phyloP scores from a whole-genome alignment of 1,140 invertebrate species.

The Saxidomus purpurata region DNA sequence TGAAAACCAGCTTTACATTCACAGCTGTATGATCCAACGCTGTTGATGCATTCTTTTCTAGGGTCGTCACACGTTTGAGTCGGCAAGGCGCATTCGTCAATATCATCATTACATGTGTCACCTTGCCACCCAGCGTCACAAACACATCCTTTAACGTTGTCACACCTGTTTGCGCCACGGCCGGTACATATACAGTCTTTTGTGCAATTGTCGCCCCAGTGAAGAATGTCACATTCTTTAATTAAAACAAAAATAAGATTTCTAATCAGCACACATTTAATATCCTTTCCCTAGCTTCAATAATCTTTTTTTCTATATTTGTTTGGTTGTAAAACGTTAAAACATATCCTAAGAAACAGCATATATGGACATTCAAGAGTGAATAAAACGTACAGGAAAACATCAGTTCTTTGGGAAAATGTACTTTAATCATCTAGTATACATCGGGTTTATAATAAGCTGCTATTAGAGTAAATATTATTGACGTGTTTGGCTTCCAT shows the following conservation, averaged over 20 bases:
- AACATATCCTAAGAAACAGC: too few species aligned
- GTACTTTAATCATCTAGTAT: too few species aligned
- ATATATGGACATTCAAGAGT: too few species aligned
- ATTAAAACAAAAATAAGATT: background rate
- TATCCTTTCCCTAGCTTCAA: too few species aligned
- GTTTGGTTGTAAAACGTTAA: too few species aligned
- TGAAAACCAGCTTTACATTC: constrained; percentile 13
- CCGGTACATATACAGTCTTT: constrained; percentile 21
- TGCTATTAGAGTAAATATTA: too few species aligned
- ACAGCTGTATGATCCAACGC: constrained; percentile 13
- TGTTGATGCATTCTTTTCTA: constrained; percentile 14
- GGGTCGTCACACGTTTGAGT: background rate
- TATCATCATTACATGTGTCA: constrained; percentile 24
- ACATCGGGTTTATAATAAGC: too few species aligned
- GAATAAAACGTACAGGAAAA: too few species aligned
- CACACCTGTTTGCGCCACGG: constrained; percentile 4
- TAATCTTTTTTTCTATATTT: too few species aligned
- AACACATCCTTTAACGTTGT: constrained; percentile 39
- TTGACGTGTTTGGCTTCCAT: too few species aligned
- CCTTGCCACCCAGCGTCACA: constrained; percentile 45
- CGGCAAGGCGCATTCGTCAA: constrained; percentile 1
- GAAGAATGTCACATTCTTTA: background rate
- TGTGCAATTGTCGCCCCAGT: constrained; percentile 27
- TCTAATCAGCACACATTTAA: too few species aligned
- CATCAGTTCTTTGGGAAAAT: too few species aligned